phyloP scores from a whole-genome alignment of 2,113 vertebrate species.

The Campylorhamphus procurvoides region DNA sequence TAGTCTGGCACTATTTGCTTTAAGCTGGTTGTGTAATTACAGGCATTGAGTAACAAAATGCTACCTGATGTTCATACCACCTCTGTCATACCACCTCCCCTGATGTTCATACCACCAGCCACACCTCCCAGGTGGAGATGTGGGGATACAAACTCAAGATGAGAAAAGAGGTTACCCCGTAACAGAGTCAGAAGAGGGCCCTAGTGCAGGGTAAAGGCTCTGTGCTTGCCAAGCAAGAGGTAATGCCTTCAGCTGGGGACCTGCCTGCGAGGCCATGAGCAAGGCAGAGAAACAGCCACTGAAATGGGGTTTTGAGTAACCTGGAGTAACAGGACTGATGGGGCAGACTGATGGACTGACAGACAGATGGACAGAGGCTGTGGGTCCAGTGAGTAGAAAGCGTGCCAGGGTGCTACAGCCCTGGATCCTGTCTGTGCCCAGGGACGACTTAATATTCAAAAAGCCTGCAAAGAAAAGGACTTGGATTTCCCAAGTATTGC shows the following conservation, averaged over 20 bases:
- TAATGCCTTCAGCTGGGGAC: not conserved
- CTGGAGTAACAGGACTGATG: not conserved
- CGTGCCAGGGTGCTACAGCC: not conserved
- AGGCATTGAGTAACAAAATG: not conserved
- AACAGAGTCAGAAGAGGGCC: not conserved
- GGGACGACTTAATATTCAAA: not conserved
- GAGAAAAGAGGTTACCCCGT: not conserved
- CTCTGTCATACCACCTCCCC: not conserved
- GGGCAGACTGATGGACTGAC: not conserved
- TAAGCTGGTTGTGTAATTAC: not conserved
- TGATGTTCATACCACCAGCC: not conserved
- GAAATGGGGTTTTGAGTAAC: not conserved
- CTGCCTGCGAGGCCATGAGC: accelerated
- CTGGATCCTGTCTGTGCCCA: not conserved
- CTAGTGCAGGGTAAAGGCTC: not conserved
- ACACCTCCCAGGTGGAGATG: not conserved
- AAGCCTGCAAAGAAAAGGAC: not conserved
- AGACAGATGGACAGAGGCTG: not conserved
- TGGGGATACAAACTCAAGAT: not conserved
- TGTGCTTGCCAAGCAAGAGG: not conserved
- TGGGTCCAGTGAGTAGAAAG: not conserved
- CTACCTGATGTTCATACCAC: not conserved
- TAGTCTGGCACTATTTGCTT: not conserved
- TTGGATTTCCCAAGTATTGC: not conserved
- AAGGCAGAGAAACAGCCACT: not conserved